Evolutionary conservation across 1,140 invertebrate genomes (phyloP).

Genomic region (Calephelis virginiensis): DNA sequence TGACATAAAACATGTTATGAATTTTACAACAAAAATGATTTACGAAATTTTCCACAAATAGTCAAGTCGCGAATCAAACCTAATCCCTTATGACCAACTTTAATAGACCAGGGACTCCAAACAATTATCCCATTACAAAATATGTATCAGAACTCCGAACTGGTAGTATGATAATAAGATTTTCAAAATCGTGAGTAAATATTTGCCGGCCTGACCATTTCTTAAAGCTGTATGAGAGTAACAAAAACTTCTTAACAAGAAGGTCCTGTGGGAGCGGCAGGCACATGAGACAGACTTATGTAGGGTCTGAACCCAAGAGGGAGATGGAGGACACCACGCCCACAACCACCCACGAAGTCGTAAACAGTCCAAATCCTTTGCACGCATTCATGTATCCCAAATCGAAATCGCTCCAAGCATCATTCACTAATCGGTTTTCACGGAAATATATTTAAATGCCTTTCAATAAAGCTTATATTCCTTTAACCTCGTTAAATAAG

Average conservation of each 20-base stretch:
- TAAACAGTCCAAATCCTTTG: slow-evolving; percentile 76
- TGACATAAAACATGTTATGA: too few species aligned
- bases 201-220: slow-evolving; percentile 74
- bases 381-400: slow-evolving; percentile 76
- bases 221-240: slow-evolving; percentile 62
- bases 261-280: slow-evolving; percentile 72
- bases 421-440: slow-evolving; percentile 32
- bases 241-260: slow-evolving; percentile 75
- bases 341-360: slow-evolving; percentile 74
- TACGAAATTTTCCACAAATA: too few species aligned
- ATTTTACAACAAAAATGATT: too few species aligned
- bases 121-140: slow-evolving; percentile 9
- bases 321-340: slow-evolving; percentile 60
- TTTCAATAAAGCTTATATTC: slow-evolving; percentile 46
- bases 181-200: slow-evolving; percentile 76
- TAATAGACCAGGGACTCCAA: too few species aligned
- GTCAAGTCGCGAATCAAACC: too few species aligned
- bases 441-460: slow-evolving; percentile 40
- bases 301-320: slow-evolving; percentile 30
- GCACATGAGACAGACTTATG: slow-evolving; percentile 40
- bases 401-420: slow-evolving; percentile 72
- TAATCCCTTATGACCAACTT: too few species aligned
- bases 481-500: slow-evolving; percentile 58
- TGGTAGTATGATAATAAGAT: slow-evolving; percentile 66
- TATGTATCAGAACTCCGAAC: slow-evolving; percentile 25